These are phyloP conservation scores for Dendrolimus houi DNA, from an alignment of 2,888 invertebrate species.

Conservation along the genomic window DNA sequence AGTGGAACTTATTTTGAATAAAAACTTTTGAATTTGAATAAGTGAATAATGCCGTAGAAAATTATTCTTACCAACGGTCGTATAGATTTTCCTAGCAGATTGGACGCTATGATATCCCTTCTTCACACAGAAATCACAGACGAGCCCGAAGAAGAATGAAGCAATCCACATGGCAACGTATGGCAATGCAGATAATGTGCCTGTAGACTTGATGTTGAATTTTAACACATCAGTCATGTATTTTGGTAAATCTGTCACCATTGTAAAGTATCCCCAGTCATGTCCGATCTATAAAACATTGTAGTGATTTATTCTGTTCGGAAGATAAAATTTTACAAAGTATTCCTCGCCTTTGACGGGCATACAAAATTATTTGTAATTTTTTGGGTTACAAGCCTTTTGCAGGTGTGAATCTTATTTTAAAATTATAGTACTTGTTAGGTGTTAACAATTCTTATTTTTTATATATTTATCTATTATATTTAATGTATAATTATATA, in stretches of 20 bases:
- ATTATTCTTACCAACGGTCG: constrained; percentile 77
- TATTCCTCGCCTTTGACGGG: too few species aligned
- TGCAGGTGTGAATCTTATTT: too few species aligned
- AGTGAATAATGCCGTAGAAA: too few species aligned
- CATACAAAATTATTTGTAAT: too few species aligned
- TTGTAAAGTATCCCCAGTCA: constrained; percentile 83
- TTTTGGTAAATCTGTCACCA: constrained; percentile 82
- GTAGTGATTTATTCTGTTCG: background rate
- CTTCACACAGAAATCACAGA: constrained; percentile 82
- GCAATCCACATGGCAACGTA: constrained; percentile 81
- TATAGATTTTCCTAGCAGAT: constrained; percentile 79
- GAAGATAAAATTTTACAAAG: too few species aligned
- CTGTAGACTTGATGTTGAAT: constrained; percentile 79
- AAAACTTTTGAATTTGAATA: too few species aligned
- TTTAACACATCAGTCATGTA: constrained; percentile 82
- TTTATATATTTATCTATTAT: too few species aligned
- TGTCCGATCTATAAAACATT: constrained; percentile 74
- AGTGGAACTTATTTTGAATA: too few species aligned
- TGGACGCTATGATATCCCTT: constrained; percentile 73
- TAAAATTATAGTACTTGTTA: too few species aligned
- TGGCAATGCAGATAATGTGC: constrained; percentile 78
- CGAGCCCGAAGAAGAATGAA: constrained; percentile 78
- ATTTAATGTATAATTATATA: too few species aligned
- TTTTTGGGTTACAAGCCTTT: too few species aligned
- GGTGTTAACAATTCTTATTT: too few species aligned